These are phyloP conservation scores for Micrasema minimum DNA, from an alignment of 1,140 invertebrate genomes.

Conservation along the genomic window DNA sequence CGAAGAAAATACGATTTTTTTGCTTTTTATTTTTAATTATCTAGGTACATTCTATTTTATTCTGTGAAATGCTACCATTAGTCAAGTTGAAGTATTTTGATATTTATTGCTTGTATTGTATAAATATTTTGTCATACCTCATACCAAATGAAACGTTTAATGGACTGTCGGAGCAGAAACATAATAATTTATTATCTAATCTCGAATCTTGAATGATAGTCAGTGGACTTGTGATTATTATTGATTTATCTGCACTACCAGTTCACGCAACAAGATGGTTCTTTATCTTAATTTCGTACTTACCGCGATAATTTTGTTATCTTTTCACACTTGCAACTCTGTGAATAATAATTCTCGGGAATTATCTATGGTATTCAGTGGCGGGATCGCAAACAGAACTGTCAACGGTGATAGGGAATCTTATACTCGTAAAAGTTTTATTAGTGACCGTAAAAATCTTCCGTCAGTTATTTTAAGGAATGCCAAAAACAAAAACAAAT, in stretches of 20 bases:
- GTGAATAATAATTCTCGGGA: background rate
- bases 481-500: background rate
- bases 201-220: background rate
- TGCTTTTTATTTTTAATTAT: too few species aligned
- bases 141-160: slow-evolving; percentile 3
- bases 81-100: slow-evolving; percentile 19
- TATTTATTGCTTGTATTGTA: slow-evolving; percentile 8
- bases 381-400: slow-evolving; percentile 29
- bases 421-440: background rate
- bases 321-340: slow-evolving; percentile 16
- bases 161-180: background rate
- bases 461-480: background rate
- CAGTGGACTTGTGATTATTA: background rate
- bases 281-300: slow-evolving; percentile 16
- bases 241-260: background rate
- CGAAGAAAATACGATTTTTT: too few species aligned
- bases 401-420: slow-evolving; percentile 23
- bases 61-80: slow-evolving; percentile 19
- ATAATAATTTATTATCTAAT: background rate
- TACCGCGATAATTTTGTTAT: slow-evolving; percentile 29
- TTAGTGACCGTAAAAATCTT: background rate
- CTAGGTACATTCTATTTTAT: too few species aligned
- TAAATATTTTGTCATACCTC: slow-evolving; percentile 32
- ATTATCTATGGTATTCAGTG: slow-evolving; percentile 26
- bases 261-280: background rate